These are phyloP conservation scores for Battus philenor DNA, from an alignment of 1,140 invertebrate species.

Conservation along the genomic window DNA sequence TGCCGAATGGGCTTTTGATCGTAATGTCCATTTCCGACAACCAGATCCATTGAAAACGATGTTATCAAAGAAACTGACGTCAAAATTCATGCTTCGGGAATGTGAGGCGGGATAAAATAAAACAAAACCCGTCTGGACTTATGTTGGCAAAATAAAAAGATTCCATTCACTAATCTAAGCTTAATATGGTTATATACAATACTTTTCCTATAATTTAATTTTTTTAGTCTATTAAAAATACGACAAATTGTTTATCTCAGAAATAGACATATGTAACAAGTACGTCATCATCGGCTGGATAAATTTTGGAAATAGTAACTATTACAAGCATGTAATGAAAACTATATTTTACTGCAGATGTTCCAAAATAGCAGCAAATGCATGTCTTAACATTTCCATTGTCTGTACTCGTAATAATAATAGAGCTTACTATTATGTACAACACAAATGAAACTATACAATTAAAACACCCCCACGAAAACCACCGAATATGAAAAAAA, in stretches of 20 bases:
- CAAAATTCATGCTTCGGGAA: constrained; percentile 39
- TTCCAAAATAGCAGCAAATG: too few relatives aligned
- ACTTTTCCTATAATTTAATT: too few relatives aligned
- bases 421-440: background rate
- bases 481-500: background rate
- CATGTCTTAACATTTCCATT: too few relatives aligned
- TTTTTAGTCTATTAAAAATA: too few relatives aligned
- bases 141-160: constrained; percentile 11
- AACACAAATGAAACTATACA: background rate
- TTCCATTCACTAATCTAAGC: background rate
- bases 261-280: too few relatives aligned
- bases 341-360: too few relatives aligned
- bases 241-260: too few relatives aligned
- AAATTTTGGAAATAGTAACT: too few relatives aligned
- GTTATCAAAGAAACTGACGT: constrained; percentile 52
- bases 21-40: constrained; percentile 67
- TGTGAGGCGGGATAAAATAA: constrained; percentile 21
- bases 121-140: constrained; percentile 11
- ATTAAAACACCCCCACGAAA: constrained; percentile 11
- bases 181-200: too few relatives aligned
- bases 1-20: constrained; percentile 49
- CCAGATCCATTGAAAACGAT: constrained; percentile 50
- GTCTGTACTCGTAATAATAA: constrained; percentile 8
- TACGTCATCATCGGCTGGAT: too few relatives aligned
- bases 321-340: too few relatives aligned